A percentile compares a stretch with the other conserved stretches of the same genome.
phyloP scores from a whole-genome alignment of 2,113 vertebrate genomes.

The Saguinus midas region DNA sequence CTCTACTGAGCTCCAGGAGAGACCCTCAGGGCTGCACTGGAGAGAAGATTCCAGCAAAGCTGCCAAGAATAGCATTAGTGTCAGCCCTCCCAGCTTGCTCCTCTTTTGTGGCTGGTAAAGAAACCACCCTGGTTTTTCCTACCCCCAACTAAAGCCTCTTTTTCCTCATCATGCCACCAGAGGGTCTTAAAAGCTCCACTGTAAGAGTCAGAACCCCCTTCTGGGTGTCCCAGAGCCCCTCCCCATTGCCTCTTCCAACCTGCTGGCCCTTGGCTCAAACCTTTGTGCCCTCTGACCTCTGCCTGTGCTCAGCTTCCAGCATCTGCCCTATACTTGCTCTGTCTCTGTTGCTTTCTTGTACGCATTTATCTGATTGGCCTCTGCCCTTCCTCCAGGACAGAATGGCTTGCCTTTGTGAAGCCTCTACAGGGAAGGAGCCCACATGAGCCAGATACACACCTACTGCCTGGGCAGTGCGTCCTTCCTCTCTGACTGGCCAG shows the following conservation, averaged over 20 bases:
- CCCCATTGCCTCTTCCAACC: background rate
- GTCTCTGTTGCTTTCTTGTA: background rate
- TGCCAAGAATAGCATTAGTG: accelerated
- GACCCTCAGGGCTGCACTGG: accelerated
- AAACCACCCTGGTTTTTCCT: background rate
- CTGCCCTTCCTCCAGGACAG: background rate
- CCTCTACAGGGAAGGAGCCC: background rate
- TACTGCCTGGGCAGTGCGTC: background rate
- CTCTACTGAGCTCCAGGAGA: background rate
- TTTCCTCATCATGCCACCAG: background rate
- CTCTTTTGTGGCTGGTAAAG: background rate
- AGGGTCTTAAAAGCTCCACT: background rate
- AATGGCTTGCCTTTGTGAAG: no score
- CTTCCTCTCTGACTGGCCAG: background rate
- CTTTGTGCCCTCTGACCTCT: background rate
- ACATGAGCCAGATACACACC: no score
- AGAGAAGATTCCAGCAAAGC: background rate
- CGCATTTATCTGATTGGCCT: background rate
- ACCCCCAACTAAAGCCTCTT: background rate
- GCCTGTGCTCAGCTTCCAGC: background rate
- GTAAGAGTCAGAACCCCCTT: background rate
- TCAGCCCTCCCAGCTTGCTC: background rate
- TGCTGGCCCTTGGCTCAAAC: background rate
- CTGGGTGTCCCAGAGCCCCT: background rate
- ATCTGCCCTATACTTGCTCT: background rate